Conservation (phyloP, 2,113 vertebrate species). For the Cyphomyrus discorhynchus region DNA sequence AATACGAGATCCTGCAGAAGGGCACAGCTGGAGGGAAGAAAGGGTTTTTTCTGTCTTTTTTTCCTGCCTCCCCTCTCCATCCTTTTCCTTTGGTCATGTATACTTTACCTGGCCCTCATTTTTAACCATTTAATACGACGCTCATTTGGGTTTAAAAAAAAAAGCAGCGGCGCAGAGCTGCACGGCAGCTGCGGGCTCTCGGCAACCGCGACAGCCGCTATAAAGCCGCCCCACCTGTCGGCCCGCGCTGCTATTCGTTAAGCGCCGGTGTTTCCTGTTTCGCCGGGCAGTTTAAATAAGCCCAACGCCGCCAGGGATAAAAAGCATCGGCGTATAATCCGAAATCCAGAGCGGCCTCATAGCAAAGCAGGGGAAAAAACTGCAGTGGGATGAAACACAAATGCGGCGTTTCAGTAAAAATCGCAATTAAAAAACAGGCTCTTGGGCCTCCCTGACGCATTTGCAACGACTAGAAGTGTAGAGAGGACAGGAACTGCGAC, state of each 20-base stretch:
- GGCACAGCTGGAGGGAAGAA: slow-evolving; percentile 43
- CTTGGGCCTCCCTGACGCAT: background rate
- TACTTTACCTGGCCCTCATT: slow-evolving; percentile 1
- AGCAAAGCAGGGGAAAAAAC: background rate
- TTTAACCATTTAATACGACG: background rate
- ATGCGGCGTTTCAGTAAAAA: background rate
- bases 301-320: background rate
- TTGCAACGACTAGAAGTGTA: background rate
- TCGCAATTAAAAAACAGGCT: background rate
- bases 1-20: slow-evolving; percentile 53
- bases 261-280: background rate
- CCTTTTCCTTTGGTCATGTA: background rate
- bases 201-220: background rate
- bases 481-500: background rate
- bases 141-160: background rate
- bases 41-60: slow-evolving; percentile 1
- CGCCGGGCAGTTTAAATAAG: background rate
- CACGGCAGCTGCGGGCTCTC: background rate
- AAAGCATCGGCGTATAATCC: background rate
- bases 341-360: background rate
- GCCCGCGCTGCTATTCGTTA: background rate
- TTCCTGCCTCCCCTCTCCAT: background rate
- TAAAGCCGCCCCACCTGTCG: background rate
- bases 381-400: background rate
- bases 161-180: background rate